Evolutionary conservation across 2,113 vertebrate genomes (phyloP).

Genomic region (Dolichallabes microphthalmus): DNA sequence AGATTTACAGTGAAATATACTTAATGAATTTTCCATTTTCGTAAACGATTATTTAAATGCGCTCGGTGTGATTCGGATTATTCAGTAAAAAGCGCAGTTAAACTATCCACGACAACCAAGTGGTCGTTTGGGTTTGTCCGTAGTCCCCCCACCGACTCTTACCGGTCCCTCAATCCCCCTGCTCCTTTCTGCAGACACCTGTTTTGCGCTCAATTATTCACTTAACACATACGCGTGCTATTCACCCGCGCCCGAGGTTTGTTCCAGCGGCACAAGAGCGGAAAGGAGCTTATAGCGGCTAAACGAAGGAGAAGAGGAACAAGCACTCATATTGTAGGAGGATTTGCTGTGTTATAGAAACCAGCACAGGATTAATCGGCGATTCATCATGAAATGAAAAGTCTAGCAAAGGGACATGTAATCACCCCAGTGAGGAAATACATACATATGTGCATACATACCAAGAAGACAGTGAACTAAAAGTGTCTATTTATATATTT

Average conservation of each 20-base stretch:
- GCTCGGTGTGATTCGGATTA: slow-evolving; percentile 36
- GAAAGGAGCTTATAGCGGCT: slow-evolving; percentile 60
- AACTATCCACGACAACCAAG: slow-evolving; percentile 56
- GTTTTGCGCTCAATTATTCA: slow-evolving; percentile 70
- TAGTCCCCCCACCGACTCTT: slow-evolving; percentile 54
- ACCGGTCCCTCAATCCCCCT: slow-evolving; percentile 38
- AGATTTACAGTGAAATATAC: not conserved
- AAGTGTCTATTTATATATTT: not conserved
- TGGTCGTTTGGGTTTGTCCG: slow-evolving; percentile 63
- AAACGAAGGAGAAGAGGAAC: slow-evolving; percentile 65
- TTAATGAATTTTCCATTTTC: not conserved
- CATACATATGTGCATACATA: no score
- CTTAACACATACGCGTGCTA: slow-evolving; percentile 66
- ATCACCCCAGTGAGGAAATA: slow-evolving; percentile 17
- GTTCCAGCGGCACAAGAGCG: slow-evolving; percentile 57
- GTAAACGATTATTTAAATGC: not conserved
- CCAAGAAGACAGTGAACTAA: no score
- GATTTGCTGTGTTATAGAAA: slow-evolving; percentile 57
- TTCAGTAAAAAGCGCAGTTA: slow-evolving; percentile 60
- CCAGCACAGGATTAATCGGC: slow-evolving; percentile 48
- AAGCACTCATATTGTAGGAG: slow-evolving; percentile 59
- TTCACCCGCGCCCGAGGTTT: slow-evolving; percentile 61
- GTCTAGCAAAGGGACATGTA: slow-evolving; percentile 23
- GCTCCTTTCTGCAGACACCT: slow-evolving; percentile 66
- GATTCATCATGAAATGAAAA: slow-evolving; percentile 43